These are phyloP conservation scores for Solenopsis invicta DNA, from an alignment of 1,140 invertebrate genomes.

Conservation along the genomic window DNA sequence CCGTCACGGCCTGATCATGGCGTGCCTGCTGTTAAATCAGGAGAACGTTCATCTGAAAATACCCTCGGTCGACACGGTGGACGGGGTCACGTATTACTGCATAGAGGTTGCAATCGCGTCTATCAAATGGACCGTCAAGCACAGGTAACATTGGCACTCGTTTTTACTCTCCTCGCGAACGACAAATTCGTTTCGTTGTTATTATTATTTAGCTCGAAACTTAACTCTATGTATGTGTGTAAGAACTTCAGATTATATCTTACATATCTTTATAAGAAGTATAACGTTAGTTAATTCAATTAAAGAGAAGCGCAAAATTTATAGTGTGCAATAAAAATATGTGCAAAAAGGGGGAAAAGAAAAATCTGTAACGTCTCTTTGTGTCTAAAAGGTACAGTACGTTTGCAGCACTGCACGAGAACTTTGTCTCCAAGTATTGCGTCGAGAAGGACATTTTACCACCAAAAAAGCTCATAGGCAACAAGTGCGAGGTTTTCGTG, in stretches of 20 bases:
- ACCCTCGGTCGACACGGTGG: slow-evolving; percentile 87
- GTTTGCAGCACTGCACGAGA: slow-evolving; percentile 95
- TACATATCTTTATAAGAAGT: background rate
- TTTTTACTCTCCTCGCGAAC: background rate
- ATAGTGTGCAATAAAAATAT: background rate
- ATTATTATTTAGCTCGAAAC: background rate
- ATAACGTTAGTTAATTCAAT: too few relatives aligned
- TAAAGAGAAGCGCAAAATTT: background rate
- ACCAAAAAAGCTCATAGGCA: slow-evolving; percentile 95
- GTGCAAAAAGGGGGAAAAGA: too few relatives aligned
- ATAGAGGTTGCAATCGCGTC: slow-evolving; percentile 90
- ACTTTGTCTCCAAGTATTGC: slow-evolving; percentile 92
- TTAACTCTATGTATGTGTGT: background rate
- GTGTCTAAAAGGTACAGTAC: slow-evolving; percentile 91
- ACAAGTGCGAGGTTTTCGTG: slow-evolving; percentile 93
- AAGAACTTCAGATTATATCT: background rate
- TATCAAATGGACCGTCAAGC: slow-evolving; percentile 93
- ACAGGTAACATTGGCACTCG: slow-evolving; percentile 83
- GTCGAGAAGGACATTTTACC: slow-evolving; percentile 95
- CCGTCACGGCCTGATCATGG: slow-evolving; percentile 85
- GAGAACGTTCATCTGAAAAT: slow-evolving; percentile 89
- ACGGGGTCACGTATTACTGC: slow-evolving; percentile 90
- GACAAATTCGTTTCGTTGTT: background rate
- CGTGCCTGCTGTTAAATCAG: slow-evolving; percentile 89
- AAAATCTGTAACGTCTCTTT: background rate